Evolutionary conservation across 2,797 vertebrate species (phyloP).

Genomic region (Esox lucius): DNA sequence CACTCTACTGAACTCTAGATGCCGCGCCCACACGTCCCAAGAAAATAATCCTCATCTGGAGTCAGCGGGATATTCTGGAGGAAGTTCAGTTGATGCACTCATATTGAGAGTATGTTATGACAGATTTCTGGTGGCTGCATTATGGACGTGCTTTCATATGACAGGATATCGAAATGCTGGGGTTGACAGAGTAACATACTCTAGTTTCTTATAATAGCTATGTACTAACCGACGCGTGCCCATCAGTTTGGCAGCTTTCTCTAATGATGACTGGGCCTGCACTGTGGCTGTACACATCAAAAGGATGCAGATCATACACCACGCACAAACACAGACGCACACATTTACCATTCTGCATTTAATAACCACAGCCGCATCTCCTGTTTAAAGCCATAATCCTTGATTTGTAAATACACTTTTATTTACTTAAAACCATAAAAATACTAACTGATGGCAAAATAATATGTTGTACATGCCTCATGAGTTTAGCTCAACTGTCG

Average conservation of each 20-base stretch:
- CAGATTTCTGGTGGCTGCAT: background rate
- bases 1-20: background rate
- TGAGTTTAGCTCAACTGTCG: no score
- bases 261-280: conserved; percentile 44
- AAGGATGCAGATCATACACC: conserved; percentile 21
- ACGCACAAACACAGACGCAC: background rate
- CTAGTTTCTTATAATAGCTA: background rate
- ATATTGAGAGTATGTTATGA: background rate
- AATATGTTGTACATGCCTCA: no score
- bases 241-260: conserved; percentile 40
- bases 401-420: no score
- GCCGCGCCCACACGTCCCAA: background rate
- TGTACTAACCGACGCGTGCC: conserved; percentile 7
- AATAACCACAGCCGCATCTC: background rate
- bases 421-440: no score
- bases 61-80: background rate
- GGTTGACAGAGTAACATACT: conserved; percentile 1
- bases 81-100: background rate
- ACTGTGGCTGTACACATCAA: conserved; percentile 42
- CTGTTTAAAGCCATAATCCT: background rate
- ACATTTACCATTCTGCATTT: background rate
- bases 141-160: background rate
- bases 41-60: background rate
- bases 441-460: no score
- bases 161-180: background rate